A percentile compares a stretch with the other conserved stretches of the same genome.
phyloP scores from a whole-genome alignment of 2,113 vertebrate species.

The Tiliqua scincoides region DNA sequence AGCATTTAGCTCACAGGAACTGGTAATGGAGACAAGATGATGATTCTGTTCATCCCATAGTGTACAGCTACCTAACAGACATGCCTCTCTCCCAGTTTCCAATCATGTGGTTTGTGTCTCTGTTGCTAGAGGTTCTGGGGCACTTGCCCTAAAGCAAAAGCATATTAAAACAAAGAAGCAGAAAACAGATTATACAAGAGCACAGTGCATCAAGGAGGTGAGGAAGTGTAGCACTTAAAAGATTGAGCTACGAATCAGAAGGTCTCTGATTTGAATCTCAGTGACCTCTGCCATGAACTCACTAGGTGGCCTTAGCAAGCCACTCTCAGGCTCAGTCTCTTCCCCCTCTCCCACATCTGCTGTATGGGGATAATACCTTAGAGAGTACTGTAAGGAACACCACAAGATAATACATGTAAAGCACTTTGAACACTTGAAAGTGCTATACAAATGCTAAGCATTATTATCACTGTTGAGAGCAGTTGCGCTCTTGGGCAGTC shows the following conservation, averaged over 20 bases:
- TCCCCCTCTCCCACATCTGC: too few relatives aligned
- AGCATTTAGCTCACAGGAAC: neutral
- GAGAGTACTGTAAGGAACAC: too few relatives aligned
- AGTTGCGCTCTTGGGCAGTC: neutral
- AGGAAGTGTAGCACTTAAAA: too few relatives aligned
- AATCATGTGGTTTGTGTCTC: neutral
- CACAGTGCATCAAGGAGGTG: neutral
- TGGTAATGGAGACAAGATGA: too few relatives aligned
- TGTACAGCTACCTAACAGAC: neutral
- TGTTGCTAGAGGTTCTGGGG: neutral
- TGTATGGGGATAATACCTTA: too few relatives aligned
- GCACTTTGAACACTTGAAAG: neutral
- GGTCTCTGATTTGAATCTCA: too few relatives aligned
- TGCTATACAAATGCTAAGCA: neutral
- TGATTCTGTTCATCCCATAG: neutral
- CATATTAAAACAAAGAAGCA: neutral
- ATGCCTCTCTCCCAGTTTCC: neutral
- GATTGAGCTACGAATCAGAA: too few relatives aligned
- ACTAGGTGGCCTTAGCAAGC: too few relatives aligned
- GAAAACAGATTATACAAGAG: neutral
- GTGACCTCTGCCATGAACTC: too few relatives aligned
- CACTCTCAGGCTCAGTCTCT: too few relatives aligned
- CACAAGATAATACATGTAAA: too few relatives aligned
- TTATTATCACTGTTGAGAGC: neutral
- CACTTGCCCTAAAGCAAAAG: neutral